These are phyloP conservation scores for Scalopus aquaticus DNA, from an alignment of 2,113 vertebrate species.

Conservation along the genomic window DNA sequence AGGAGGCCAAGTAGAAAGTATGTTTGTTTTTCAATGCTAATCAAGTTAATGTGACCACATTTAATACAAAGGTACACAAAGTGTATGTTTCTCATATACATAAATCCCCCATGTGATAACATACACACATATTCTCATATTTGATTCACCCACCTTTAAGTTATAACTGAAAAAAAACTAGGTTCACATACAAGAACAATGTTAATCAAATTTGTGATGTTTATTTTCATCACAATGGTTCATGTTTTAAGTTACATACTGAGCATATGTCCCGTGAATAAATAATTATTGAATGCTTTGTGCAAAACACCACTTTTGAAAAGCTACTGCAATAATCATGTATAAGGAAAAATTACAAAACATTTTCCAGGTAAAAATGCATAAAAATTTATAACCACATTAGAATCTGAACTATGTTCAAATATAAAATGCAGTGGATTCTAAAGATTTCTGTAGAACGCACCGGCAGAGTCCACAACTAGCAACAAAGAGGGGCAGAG, in stretches of 20 bases:
- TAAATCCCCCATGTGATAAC: neutral
- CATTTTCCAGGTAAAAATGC: neutral
- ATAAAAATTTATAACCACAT: neutral
- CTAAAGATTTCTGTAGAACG: neutral
- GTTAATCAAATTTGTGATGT: neutral
- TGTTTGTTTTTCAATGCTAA: neutral
- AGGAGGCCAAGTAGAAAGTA: conserved; percentile 11
- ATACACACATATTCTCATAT: neutral
- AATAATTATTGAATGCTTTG: neutral
- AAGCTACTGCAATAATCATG: conserved; percentile 5
- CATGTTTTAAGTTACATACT: conserved; percentile 23
- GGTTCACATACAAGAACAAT: conserved; percentile 27
- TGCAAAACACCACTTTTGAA: conserved; percentile 5
- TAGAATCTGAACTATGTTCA: neutral
- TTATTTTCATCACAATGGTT: conserved; percentile 35
- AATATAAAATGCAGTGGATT: conserved; percentile 8
- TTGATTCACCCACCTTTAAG: neutral
- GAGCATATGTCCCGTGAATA: neutral
- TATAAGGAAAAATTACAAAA: conserved; percentile 2
- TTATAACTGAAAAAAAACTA: neutral
- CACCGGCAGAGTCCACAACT: neutral
- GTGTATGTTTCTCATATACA: neutral
- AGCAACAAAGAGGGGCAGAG: neutral
- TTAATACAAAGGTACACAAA: neutral
- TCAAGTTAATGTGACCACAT: neutral